phyloP scores from a whole-genome alignment of 2,113 vertebrate species.

The Haemorhous mexicanus region DNA sequence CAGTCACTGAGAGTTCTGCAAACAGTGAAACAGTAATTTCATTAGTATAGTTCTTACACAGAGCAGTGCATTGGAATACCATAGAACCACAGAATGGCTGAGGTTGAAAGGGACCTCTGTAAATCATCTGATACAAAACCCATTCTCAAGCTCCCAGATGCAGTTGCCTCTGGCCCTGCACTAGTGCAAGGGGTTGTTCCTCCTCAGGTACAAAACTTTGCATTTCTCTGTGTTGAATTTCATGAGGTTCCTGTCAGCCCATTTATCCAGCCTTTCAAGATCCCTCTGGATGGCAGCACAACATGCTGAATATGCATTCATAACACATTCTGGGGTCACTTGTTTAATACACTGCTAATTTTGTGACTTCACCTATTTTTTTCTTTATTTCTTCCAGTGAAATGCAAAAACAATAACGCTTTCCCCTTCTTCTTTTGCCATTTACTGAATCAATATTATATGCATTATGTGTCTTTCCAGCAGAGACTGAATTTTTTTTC shows the following conservation, averaged over 20 bases:
- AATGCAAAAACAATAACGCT: not conserved
- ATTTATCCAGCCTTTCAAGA: not conserved
- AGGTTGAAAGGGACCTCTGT: not conserved
- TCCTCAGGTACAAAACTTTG: not conserved
- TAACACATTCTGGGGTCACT: not conserved
- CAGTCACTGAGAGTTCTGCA: not conserved
- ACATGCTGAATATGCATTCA: not conserved
- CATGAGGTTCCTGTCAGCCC: not conserved
- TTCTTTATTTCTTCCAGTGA: not conserved
- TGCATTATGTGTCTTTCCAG: not conserved
- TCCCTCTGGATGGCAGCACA: not conserved
- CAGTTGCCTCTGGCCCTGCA: not conserved
- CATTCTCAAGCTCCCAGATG: not conserved
- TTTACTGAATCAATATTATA: not conserved
- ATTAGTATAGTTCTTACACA: not conserved
- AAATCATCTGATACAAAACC: not conserved
- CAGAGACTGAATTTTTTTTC: not conserved
- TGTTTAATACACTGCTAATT: not conserved
- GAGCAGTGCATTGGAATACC: too few species aligned
- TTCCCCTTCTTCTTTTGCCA: not conserved
- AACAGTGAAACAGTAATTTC: not conserved
- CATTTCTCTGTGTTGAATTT: not conserved
- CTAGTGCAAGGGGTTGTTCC: not conserved
- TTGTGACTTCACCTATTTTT: not conserved
- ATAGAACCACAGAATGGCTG: not conserved